Conservation (phyloP, 2,797 vertebrate species). For the Phalanger gymnotis region DNA sequence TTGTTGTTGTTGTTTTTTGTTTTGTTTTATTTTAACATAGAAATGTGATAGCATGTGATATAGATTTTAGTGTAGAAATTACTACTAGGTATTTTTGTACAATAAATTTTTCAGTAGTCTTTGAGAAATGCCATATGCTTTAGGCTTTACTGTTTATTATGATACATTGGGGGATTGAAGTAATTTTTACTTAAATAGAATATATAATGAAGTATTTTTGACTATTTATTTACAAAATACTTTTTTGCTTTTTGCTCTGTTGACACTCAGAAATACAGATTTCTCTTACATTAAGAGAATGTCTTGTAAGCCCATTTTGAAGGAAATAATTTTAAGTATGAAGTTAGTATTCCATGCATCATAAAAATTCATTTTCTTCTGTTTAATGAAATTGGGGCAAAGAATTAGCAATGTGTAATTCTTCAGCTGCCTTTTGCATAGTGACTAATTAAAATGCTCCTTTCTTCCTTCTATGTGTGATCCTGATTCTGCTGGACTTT, state of each 20-base stretch:
- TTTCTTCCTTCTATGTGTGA: constrained; percentile 92
- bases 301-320: constrained; percentile 56
- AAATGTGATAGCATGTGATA: not conserved
- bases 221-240: not conserved
- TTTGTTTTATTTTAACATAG: not conserved
- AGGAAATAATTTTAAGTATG: constrained; percentile 8
- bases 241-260: constrained; percentile 61
- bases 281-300: constrained; percentile 35
- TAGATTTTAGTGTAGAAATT: not conserved
- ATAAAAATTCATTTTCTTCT: constrained; percentile 61
- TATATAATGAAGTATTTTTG: constrained; percentile 27
- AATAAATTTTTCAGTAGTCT: not conserved
- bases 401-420: constrained; percentile 82
- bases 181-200: constrained; percentile 46
- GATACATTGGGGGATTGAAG: not conserved
- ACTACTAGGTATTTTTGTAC: not conserved
- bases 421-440: constrained; percentile 82
- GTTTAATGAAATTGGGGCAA: constrained; percentile 77
- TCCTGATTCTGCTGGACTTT: constrained; percentile 89
- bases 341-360: constrained; percentile 47
- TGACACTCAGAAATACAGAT: constrained; percentile 38
- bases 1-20: not conserved
- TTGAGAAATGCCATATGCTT: not conserved
- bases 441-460: constrained; percentile 92
- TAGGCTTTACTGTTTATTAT: not conserved